Evolutionary conservation across 2,113 vertebrate genomes (phyloP).

Genomic region (Barnardius zonarius): DNA sequence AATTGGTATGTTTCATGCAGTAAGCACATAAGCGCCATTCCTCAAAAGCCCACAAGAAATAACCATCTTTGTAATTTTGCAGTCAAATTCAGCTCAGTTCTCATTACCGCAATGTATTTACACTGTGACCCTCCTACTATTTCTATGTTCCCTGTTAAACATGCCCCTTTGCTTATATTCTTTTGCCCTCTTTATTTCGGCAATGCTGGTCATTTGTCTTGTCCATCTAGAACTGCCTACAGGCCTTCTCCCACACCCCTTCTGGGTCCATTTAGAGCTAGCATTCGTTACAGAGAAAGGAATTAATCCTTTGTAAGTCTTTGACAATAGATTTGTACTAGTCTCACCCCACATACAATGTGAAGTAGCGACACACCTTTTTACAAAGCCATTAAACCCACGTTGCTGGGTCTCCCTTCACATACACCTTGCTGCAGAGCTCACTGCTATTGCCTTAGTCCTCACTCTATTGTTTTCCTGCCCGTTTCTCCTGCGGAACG

Average conservation of each 20-base stretch:
- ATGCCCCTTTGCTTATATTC: not conserved
- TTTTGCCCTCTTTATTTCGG: not conserved
- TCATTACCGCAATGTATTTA: not conserved
- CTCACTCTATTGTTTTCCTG: not conserved
- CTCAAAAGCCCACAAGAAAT: not conserved
- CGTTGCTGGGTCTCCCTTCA: rapidly evolving
- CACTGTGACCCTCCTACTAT: not conserved
- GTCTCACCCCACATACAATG: rapidly evolving
- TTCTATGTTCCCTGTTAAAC: not conserved
- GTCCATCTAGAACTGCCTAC: not conserved
- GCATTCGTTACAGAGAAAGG: not conserved
- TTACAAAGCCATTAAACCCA: rapidly evolving
- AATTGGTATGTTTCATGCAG: not conserved
- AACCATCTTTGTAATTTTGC: not conserved
- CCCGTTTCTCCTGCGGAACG: rapidly evolving
- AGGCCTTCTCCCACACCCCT: not conserved
- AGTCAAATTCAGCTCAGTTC: not conserved
- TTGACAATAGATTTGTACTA: rapidly evolving
- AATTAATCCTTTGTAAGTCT: not conserved
- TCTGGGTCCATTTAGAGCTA: not conserved
- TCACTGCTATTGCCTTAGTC: not conserved
- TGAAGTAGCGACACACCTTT: not conserved
- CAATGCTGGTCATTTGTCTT: not conserved
- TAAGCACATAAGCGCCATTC: not conserved
- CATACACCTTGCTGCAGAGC: not conserved